Evolutionary conservation across 1,140 invertebrate species (phyloP), one percentile per base, ranked within the genome.

Genomic region (Tetramorium simillimum): DNA sequence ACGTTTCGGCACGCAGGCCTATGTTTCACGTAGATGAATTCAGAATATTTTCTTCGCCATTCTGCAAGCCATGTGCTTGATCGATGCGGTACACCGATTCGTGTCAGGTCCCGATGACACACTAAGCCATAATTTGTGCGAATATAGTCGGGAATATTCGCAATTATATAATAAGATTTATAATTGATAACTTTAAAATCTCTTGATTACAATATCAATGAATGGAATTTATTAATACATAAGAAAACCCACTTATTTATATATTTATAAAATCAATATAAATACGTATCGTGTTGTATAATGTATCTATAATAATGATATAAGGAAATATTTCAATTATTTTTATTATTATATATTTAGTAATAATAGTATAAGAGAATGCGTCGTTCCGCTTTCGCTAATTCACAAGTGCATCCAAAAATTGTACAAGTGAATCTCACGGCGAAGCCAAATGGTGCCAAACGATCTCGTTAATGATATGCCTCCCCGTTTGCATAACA

Each of bases 1-100:
- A 58, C 58, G 21, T 33, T 37, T 62, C 56, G 43, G 43, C 80
- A 73, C 80, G 70, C 70, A 14, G 43, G 24, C 6, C n/a, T 14
- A 14, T 53, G 24, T 63, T 78, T 43, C 24, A 53, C 28, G 21
- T 49, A 43, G 49, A 51, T 81, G 43, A 24, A 69, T 6, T 7
- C 14, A 4, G 14, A 49, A 40, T 81, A 18, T 70, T 69, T 81
- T 67, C 63, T 40, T 81, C 58, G 21, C 9, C 53, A 21, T 37
- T 14, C 24, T 4, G 2, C 14, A 16, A 46, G 10, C 43, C 43
- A 3, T 49, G 18, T 12, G 46, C 12, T 46, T 46, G 10, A 21
- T 60, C 40, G 43, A 12, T 16, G 14, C 7, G 7, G 3, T 24
- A 40, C 62, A 53, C 60, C 76, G 60, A 37, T 80, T 51, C 40